Conservation (phyloP, 2,797 vertebrate genomes). For the Pseudochromis fuscus region DNA sequence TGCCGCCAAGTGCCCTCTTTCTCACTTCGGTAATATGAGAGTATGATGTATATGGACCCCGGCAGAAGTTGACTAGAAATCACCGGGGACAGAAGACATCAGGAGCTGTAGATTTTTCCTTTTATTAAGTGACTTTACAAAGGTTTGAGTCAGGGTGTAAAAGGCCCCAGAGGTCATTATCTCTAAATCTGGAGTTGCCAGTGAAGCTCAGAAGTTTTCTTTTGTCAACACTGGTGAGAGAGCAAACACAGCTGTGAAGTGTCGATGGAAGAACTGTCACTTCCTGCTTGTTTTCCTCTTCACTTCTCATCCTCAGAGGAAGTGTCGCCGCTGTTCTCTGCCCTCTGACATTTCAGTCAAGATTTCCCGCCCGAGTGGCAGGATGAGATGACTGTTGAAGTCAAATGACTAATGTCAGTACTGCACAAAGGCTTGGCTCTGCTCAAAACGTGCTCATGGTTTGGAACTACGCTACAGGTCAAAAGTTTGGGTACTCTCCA, state of each 20-base stretch:
- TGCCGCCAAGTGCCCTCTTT: constrained; percentile 45
- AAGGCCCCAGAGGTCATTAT: constrained; percentile 18
- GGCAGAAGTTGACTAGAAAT: constrained; percentile 37
- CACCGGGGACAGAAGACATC: constrained; percentile 33
- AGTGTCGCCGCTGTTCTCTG: constrained; percentile 66
- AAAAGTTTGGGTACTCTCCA: too few relatives aligned
- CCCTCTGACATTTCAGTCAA: constrained; percentile 62
- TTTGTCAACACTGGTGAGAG: constrained; percentile 40
- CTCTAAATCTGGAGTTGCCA: constrained; percentile 16
- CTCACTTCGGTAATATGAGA: constrained; percentile 50
- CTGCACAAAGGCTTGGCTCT: neutral
- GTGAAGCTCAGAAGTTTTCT: constrained; percentile 36
- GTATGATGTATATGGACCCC: constrained; percentile 47
- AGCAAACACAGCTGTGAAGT: constrained; percentile 32
- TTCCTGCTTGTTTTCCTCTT: constrained; percentile 58
- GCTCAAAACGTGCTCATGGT: too few relatives aligned
- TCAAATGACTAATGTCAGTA: neutral
- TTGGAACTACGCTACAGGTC: too few relatives aligned
- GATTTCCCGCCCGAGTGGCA: constrained; percentile 32
- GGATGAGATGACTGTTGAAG: constrained; percentile 39
- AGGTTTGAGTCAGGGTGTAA: constrained; percentile 2
- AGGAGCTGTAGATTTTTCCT: constrained; percentile 23
- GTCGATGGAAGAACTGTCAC: constrained; percentile 51
- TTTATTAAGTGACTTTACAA: constrained; percentile 46
- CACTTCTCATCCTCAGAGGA: constrained; percentile 75